Conservation (phyloP, 2,888 invertebrate genomes). For the Campopleginae sp. region DNA sequence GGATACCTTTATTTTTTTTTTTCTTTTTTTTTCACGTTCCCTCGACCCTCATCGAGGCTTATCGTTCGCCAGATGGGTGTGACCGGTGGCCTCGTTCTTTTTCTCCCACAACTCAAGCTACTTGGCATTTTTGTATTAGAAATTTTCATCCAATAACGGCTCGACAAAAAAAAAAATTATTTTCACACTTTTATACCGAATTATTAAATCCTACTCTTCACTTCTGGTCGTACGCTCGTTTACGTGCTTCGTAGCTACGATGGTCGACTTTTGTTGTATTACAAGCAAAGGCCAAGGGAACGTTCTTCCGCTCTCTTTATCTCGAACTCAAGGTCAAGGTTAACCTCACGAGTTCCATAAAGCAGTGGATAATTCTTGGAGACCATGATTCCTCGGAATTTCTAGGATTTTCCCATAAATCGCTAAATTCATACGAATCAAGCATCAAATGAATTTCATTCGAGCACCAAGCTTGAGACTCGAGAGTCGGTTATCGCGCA, state of each 20-base stretch:
- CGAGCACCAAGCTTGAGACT: background rate
- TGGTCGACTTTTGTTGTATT: no score
- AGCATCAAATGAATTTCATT: background rate
- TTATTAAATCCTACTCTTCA: background rate
- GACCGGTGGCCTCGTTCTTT: conserved; percentile 59
- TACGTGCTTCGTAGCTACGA: background rate
- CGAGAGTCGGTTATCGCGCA: background rate
- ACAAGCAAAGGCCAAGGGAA: no score
- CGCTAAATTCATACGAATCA: background rate
- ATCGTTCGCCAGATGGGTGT: conserved; percentile 68
- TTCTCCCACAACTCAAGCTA: conserved; percentile 9
- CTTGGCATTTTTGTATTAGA: conserved; percentile 12
- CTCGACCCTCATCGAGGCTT: conserved; percentile 62
- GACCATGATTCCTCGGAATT: background rate
- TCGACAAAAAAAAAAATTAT: conserved; percentile 3
- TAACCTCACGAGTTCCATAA: background rate
- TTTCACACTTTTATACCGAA: background rate
- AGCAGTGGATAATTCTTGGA: background rate
- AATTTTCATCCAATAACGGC: background rate
- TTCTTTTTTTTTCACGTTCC: conserved; percentile 58
- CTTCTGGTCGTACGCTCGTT: background rate
- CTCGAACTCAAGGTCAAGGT: background rate
- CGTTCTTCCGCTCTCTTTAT: no score
- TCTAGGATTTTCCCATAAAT: background rate
- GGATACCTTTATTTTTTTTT: conserved; percentile 55